Conservation (phyloP, 2,888 invertebrate genomes). For the Alviniconcha strummeri region DNA sequence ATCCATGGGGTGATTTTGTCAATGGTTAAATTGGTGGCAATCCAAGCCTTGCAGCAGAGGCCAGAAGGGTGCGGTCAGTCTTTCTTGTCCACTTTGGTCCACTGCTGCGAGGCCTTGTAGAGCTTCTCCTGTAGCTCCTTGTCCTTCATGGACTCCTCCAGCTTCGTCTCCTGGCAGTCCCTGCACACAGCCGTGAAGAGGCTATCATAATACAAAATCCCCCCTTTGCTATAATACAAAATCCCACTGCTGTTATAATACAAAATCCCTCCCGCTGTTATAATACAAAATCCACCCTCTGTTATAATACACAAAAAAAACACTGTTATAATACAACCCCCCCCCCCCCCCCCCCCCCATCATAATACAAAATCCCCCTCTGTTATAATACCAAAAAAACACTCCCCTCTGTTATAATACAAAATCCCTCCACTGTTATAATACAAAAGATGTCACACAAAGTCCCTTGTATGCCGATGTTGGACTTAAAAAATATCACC, state of each 20-base stretch:
- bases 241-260: not conserved
- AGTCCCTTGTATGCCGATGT: not conserved
- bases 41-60: too few species aligned
- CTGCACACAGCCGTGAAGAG: conserved; percentile 42
- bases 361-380: not conserved
- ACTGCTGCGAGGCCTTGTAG: conserved; percentile 55
- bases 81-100: conserved; percentile 52
- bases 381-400: not conserved
- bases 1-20: too few species aligned
- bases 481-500: too few species aligned
- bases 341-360: too few species aligned
- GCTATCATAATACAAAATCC: not conserved
- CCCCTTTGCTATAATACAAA: not conserved
- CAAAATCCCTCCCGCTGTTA: not conserved
- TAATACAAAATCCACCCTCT: not conserved
- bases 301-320: not conserved
- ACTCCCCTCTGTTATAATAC: not conserved
- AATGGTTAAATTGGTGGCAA: too few species aligned
- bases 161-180: conserved; percentile 53
- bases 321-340: not conserved
- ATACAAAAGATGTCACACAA: not conserved
- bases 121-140: conserved; percentile 53
- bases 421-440: not conserved
- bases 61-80: not conserved
- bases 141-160: conserved; percentile 42